Conservation (phyloP, 2,888 invertebrate genomes). For the Calameuta pallipes region DNA sequence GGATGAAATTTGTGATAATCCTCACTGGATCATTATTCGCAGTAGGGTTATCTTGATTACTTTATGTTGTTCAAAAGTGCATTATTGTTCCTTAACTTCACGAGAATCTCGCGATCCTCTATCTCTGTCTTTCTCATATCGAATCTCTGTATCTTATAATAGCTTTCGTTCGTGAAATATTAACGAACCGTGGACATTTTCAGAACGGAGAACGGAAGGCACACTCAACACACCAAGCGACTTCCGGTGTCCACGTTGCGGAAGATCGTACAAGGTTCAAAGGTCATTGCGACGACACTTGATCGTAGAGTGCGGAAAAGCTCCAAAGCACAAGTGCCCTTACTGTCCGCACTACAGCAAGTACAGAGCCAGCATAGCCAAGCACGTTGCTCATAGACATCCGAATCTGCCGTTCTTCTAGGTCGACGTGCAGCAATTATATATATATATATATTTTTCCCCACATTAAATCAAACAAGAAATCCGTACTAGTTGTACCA, state of each 20-base stretch:
- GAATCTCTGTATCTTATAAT: not conserved
- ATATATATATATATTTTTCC: no score
- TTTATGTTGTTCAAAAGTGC: not conserved
- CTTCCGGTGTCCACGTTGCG: conserved; percentile 69
- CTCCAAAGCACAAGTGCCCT: conserved; percentile 59
- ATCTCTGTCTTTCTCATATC: not conserved
- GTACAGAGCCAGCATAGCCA: conserved; percentile 59
- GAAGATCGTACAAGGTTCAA: conserved; percentile 71
- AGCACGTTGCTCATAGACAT: conserved; percentile 57
- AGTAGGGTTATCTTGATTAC: not conserved
- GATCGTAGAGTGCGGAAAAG: conserved; percentile 64
- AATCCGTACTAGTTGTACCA: no score
- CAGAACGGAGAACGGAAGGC: conserved; percentile 29
- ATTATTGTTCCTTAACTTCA: not conserved
- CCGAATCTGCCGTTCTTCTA: conserved; percentile 13
- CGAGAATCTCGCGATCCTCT: not conserved
- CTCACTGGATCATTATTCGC: not conserved
- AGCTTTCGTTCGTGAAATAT: not conserved
- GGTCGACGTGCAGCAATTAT: not conserved
- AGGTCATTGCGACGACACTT: conserved; percentile 66
- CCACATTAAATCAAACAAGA: no score
- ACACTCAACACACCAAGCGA: conserved; percentile 26
- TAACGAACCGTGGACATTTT: conserved; percentile 29
- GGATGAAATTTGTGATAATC: not conserved
- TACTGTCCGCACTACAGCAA: conserved; percentile 60